Percentiles rank a stretch among this genome's conserved stretches.
Conservation (phyloP, 2,797 vertebrate species). For the Enteromius argenteus region DNA sequence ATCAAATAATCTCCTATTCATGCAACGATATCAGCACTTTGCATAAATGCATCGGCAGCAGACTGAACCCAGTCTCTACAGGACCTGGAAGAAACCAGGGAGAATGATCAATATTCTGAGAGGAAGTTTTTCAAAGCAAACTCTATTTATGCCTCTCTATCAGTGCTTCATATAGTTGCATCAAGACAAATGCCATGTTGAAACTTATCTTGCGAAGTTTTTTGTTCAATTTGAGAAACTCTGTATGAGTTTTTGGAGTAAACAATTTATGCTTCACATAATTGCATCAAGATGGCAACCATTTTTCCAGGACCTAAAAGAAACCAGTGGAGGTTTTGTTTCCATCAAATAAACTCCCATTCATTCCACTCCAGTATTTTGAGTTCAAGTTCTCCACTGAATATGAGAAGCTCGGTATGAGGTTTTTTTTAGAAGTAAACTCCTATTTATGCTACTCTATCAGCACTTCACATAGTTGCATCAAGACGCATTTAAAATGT, state of each 20-base stretch:
- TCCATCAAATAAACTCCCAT: slow-evolving; percentile 9
- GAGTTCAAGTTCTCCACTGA: background rate
- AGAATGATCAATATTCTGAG: background rate
- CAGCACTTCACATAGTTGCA: slow-evolving; percentile 53
- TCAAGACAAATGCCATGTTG: background rate
- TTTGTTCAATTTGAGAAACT: slow-evolving; percentile 4
- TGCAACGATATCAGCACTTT: slow-evolving; percentile 30
- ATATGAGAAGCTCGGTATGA: background rate
- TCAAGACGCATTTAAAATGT: slow-evolving; percentile 48
- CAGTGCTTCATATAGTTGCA: background rate
- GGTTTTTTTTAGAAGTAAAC: slow-evolving; percentile 21
- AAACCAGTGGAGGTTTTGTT: background rate
- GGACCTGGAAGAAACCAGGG: background rate
- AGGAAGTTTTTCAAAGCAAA: background rate
- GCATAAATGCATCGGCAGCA: slow-evolving; percentile 21
- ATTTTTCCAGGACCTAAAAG: background rate
- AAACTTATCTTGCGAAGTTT: background rate
- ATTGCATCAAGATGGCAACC: slow-evolving; percentile 11
- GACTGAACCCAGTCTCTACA: background rate
- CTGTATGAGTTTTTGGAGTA: background rate
- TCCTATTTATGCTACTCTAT: slow-evolving; percentile 47
- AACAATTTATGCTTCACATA: background rate
- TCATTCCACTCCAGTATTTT: slow-evolving; percentile 3
- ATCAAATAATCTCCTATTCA: slow-evolving; percentile 30
- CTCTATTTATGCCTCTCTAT: background rate